Evolutionary conservation across 2,113 vertebrate species (phyloP).

Genomic region (Eleginops maclovinus): DNA sequence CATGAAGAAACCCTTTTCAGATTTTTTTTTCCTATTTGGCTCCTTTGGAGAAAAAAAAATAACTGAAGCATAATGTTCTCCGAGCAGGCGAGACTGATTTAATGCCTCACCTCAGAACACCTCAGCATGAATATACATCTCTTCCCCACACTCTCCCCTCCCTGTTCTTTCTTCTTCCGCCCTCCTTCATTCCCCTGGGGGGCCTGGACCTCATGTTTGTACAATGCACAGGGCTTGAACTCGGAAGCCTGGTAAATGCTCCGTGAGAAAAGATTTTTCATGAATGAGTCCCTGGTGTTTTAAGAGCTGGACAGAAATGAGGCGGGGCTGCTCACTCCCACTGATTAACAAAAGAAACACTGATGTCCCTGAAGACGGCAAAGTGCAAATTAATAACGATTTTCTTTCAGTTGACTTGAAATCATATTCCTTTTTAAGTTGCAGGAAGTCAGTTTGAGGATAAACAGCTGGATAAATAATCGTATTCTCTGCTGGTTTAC

Average conservation of each 20-base stretch:
- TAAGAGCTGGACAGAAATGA: slow-evolving; percentile 11
- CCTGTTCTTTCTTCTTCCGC: background rate
- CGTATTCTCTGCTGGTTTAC: background rate
- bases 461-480: background rate
- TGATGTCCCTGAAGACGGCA: slow-evolving; percentile 42
- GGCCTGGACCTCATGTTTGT: slow-evolving; percentile 55
- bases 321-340: slow-evolving; percentile 27
- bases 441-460: background rate
- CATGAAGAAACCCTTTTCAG: slow-evolving; percentile 43
- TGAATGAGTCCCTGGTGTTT: slow-evolving; percentile 58
- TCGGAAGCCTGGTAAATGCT: slow-evolving; percentile 59
- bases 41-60: slow-evolving; percentile 59
- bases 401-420: slow-evolving; percentile 18
- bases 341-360: slow-evolving; percentile 64
- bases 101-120: slow-evolving; percentile 48
- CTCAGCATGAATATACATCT: slow-evolving; percentile 22
- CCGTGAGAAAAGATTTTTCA: slow-evolving; percentile 63
- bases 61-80: slow-evolving; percentile 39
- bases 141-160: background rate
- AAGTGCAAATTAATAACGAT: slow-evolving; percentile 38
- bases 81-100: slow-evolving; percentile 34
- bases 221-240: slow-evolving; percentile 63
- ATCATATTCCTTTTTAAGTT: slow-evolving; percentile 11
- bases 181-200: background rate
- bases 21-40: slow-evolving; percentile 44